Base-by-base conservation (phyloP, 2,797 vertebrate species). In the Scolopax bukidnonensis region DNA sequence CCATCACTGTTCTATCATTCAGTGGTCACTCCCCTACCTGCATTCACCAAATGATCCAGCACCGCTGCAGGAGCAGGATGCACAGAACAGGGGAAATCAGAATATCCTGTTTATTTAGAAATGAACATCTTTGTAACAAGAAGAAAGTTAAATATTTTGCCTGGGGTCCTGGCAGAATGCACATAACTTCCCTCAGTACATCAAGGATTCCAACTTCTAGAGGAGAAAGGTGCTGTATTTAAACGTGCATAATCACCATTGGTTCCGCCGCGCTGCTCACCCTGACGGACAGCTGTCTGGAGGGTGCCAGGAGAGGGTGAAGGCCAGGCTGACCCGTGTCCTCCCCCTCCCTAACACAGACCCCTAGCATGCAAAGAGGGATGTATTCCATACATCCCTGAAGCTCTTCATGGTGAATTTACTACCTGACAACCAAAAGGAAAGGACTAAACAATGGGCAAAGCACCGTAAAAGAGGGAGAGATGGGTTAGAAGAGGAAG, bases 381-480 rank as follows among this genome's bases (percentile, higher is more conserved):
- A 25, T 0, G 14, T 36, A 41, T 91, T 96, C 77, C 33, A 28
- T 16, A 79, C 73, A 60, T 32, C 45, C 57, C 74, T 67, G 41
- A 73, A 41, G 21, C 43, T 90, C 90, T 89, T 91, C 87, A 87
- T 25, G 89, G 85, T 86, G 81, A 89, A 95, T 94, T 96, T 89
- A 87, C 86, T 27, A 61, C 60, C 60, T 91, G 78, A 69, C 67
- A 74, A 70, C 81, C 73, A 92, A 90, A 93, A 59, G 70, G 40
- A 76, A 74, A 76, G 41, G 63, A 43, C 19, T 47, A 33, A 83
- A 86, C 59, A 87, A 77, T 11, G 18, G 36, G 28, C 1, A 1
- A 89, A 80, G 32, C 10, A 6, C 0, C 56, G 28, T 15, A 69
- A 51, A 76, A 84, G 48, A 75, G 38, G 20, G 71, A 83, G 28